Evolutionary conservation across 2,797 vertebrate genomes (phyloP), one percentile per base, ranked within the genome.

Genomic region (Myoxocephalus aenaeus): DNA sequence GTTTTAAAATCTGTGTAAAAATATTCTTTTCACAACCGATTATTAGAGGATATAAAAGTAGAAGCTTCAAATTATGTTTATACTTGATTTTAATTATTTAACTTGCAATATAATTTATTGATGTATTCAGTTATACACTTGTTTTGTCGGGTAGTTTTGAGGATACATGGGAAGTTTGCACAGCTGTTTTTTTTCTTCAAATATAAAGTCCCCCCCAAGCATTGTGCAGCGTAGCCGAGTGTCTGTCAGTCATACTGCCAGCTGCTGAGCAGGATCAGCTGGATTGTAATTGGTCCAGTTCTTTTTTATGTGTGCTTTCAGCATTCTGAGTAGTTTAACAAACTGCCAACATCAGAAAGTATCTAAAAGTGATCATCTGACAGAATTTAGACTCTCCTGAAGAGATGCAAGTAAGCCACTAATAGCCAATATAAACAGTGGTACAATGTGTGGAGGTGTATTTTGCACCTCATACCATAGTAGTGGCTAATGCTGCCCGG

Each of bases 251-350:
- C 65, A 70, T n/a, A 48, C 58, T 57, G 56, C 50, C 36, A 62
- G 64, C 70, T 56, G 66, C 53, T 51, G 32, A 67, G 58, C 56
- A 22, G 53, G 44, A 73, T 85, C 50, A 73, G 54, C 68, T 75
- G 66, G 32, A 58, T 12, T 78, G 12, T 29, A 69, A 69, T 15
- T 34, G 12, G 9, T 53, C n/a, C 27, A 48, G 57, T 65, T 50
- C 4, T 42, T 62, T 42, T 62, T 46, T 5, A 36, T 51, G 1
- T 40, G 42, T 40, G 17, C 51, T 67, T 61, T 27, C 46, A 79
- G 38, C 22, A 54, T 25, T 69, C 69, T 57, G 6, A 68, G 22
- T 70, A 32, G 56, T 68, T 46, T 66, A 58, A n/a, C 36, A 51
- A 1, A 70, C 51, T 38, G 13, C 4, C 48, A 63, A 59, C 25